A percentile compares a stretch with the other conserved stretches of the same genome.
Conservation (phyloP, 1,140 invertebrate genomes). For the Lordiphosa collinella region DNA sequence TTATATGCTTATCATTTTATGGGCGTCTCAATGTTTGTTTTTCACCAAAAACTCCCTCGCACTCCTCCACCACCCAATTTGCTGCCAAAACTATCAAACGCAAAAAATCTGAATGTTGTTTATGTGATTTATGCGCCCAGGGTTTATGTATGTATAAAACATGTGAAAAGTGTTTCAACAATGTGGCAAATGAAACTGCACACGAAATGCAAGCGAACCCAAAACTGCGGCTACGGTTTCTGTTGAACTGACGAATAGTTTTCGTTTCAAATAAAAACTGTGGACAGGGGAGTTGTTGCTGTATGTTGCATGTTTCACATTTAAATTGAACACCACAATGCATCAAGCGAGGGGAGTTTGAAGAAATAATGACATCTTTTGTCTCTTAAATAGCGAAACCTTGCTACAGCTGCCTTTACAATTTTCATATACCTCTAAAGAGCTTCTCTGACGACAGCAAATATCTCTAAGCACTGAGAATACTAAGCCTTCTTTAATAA, state of each 20-base stretch:
- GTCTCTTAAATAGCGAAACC: too few relatives aligned
- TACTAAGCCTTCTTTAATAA: too few relatives aligned
- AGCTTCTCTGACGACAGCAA: too few relatives aligned
- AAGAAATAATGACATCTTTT: too few relatives aligned
- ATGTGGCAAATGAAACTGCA: slow-evolving; percentile 64
- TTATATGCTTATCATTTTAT: slow-evolving; percentile 15
- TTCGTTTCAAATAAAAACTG: slow-evolving; percentile 54
- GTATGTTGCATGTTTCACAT: not conserved
- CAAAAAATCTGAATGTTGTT: slow-evolving; percentile 70
- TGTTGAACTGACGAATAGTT: slow-evolving; percentile 24
- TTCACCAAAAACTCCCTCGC: not conserved
- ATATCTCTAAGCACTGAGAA: too few relatives aligned
- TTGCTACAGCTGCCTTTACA: too few relatives aligned
- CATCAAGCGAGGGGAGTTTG: too few relatives aligned
- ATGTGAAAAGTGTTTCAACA: slow-evolving; percentile 50
- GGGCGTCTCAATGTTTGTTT: slow-evolving; percentile 13
- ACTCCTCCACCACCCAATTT: slow-evolving; percentile 14
- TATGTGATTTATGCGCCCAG: slow-evolving; percentile 65
- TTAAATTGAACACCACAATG: too few relatives aligned
- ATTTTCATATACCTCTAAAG: too few relatives aligned
- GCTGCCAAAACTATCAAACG: slow-evolving; percentile 68
- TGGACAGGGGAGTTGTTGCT: slow-evolving; percentile 30
- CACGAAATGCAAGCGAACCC: slow-evolving; percentile 47
- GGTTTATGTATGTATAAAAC: slow-evolving; percentile 17
- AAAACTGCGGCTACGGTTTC: not conserved